A percentile compares a stretch with the other conserved stretches of the same genome.
These are phyloP conservation scores for Latrodectus elegans DNA, from an alignment of 2,888 invertebrate species.

Conservation along the genomic window DNA sequence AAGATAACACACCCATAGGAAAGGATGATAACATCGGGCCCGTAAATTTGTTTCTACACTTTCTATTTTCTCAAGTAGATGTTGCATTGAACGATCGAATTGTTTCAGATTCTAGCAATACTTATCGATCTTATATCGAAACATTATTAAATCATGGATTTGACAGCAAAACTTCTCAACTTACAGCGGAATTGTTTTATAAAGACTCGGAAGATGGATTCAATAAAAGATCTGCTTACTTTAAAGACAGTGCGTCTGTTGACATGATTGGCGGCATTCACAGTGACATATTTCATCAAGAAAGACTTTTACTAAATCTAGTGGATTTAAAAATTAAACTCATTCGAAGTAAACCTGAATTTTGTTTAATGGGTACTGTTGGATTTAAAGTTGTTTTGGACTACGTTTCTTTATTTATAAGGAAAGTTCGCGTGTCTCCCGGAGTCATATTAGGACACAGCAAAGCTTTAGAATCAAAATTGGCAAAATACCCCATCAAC, in stretches of 20 bases:
- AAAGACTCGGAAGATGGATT: slow-evolving; percentile 26
- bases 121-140: slow-evolving; percentile 30
- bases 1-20: neutral
- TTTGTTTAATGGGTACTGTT: slow-evolving; percentile 30
- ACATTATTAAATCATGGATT: slow-evolving; percentile 34
- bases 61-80: slow-evolving; percentile 43
- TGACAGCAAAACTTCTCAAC: slow-evolving; percentile 33
- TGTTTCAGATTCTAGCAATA: slow-evolving; percentile 26
- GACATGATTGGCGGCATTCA: slow-evolving; percentile 53
- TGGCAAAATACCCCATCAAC: slow-evolving; percentile 35
- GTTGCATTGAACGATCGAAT: slow-evolving; percentile 27
- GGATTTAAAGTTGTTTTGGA: slow-evolving; percentile 69
- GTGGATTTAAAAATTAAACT: slow-evolving; percentile 48
- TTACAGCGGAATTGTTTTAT: slow-evolving; percentile 23
- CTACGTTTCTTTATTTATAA: slow-evolving; percentile 70
- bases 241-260: slow-evolving; percentile 24
- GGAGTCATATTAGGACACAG: slow-evolving; percentile 69
- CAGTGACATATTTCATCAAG: slow-evolving; percentile 49
- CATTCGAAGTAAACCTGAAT: slow-evolving; percentile 43
- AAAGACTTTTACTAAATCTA: slow-evolving; percentile 43
- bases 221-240: slow-evolving; percentile 25
- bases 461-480: slow-evolving; percentile 16
- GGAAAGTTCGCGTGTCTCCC: slow-evolving; percentile 70
- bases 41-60: slow-evolving; percentile 41
- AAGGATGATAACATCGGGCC: slow-evolving; percentile 12